Conservation (phyloP, 2,797 vertebrate genomes). For the Manis pentadactyla region DNA sequence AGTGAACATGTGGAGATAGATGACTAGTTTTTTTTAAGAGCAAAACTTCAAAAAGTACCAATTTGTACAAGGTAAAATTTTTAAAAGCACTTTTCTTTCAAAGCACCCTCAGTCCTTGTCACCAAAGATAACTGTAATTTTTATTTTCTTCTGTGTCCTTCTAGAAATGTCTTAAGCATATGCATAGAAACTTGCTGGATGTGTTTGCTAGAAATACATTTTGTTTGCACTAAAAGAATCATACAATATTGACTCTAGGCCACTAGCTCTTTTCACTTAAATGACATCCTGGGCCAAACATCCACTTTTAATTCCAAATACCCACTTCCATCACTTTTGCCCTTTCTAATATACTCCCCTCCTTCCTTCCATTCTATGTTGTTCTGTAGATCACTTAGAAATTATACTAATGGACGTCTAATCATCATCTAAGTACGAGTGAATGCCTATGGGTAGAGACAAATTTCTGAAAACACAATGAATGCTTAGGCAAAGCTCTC, state of each 20-base stretch:
- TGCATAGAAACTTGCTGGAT: slow-evolving; percentile 1
- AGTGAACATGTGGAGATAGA: neutral
- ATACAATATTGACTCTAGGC: neutral
- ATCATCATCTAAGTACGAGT: neutral
- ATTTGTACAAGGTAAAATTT: slow-evolving; percentile 37
- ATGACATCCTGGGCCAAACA: slow-evolving; percentile 44
- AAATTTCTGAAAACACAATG: neutral
- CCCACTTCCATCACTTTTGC: slow-evolving; percentile 25
- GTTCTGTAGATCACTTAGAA: slow-evolving; percentile 7
- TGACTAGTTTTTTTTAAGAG: neutral
- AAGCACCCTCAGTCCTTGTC: neutral
- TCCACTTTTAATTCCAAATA: slow-evolving; percentile 55
- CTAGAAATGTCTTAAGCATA: slow-evolving; percentile 45
- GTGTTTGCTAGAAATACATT: slow-evolving; percentile 39
- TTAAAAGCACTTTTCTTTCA: neutral
- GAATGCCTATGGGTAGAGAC: neutral
- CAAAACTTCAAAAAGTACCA: neutral
- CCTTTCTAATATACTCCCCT: slow-evolving; percentile 9
- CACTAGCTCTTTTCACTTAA: slow-evolving; percentile 54
- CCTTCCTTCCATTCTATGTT: neutral
- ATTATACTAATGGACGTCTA: neutral
- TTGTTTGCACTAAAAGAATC: slow-evolving; percentile 9
- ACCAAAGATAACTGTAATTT: slow-evolving; percentile 24
- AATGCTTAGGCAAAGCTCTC: neutral
- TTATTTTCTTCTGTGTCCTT: slow-evolving; percentile 57